These are phyloP conservation scores for Mastomys coucha DNA, from an alignment of 2,113 vertebrate genomes.

Conservation along the genomic window DNA sequence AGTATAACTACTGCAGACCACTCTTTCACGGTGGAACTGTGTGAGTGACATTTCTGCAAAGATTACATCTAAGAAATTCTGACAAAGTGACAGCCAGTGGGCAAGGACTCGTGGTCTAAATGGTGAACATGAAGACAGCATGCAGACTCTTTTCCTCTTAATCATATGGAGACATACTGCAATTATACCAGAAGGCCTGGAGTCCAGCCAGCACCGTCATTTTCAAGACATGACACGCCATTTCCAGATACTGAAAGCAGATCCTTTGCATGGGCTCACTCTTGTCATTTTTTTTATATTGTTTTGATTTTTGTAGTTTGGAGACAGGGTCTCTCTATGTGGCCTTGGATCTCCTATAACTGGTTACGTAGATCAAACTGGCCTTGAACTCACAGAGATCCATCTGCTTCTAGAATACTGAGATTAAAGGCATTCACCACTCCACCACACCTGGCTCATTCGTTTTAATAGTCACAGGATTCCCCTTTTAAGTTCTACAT, in stretches of 20 bases:
- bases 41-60: background rate
- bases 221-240: background rate
- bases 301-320: background rate
- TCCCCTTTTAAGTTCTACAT: background rate
- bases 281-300: background rate
- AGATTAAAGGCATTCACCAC: background rate
- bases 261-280: background rate
- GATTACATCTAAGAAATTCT: slow-evolving; percentile 31
- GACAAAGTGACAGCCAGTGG: slow-evolving; percentile 14
- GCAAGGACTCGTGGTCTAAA: background rate
- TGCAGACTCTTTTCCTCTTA: background rate
- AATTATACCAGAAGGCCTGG: background rate
- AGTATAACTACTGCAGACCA: background rate
- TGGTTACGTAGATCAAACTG: background rate
- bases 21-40: background rate
- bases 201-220: background rate
- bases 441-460: background rate
- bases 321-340: background rate
- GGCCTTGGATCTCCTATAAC: background rate
- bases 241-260: background rate
- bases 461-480: background rate
- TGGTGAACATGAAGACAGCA: background rate
- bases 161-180: background rate
- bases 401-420: background rate
- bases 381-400: background rate